Evolutionary conservation across 2,113 vertebrate species (phyloP).

Genomic region (Paracanthobrama guichenoti): DNA sequence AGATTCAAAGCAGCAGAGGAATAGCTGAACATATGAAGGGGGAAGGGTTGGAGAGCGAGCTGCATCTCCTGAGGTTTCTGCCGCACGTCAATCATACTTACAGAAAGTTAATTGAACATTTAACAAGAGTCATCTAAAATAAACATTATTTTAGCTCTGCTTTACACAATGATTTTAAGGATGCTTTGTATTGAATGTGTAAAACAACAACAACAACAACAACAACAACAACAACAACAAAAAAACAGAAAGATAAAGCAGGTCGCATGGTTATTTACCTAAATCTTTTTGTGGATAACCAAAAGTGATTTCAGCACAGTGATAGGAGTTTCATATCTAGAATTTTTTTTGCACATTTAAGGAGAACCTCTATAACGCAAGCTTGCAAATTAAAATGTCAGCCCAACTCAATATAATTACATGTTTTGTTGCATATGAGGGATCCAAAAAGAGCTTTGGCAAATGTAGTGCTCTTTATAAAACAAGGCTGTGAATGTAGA

Average conservation of each 20-base stretch:
- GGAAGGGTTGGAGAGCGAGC: constrained; percentile 50
- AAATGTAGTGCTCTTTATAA: not conserved
- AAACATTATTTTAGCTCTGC: constrained; percentile 11
- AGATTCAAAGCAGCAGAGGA: constrained; percentile 64
- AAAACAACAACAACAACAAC: not conserved
- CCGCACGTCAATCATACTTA: constrained; percentile 62
- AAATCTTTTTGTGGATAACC: constrained; percentile 19
- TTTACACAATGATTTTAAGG: constrained; percentile 14
- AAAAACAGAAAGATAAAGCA: not conserved
- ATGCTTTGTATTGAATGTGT: not conserved
- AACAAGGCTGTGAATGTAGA: not conserved
- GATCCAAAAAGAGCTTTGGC: not conserved
- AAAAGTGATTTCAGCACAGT: not conserved
- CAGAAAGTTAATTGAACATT: constrained; percentile 50
- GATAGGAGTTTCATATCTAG: constrained; percentile 28
- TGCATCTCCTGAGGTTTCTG: constrained; percentile 56
- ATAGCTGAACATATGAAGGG: constrained; percentile 40
- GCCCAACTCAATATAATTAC: constrained; percentile 26
- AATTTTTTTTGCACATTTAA: constrained; percentile 47
- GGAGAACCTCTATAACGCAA: constrained; percentile 22
- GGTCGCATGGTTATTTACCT: constrained; percentile 12
- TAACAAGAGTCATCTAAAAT: constrained; percentile 23
- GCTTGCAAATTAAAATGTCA: constrained; percentile 34
- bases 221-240: not conserved
- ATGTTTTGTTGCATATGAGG: constrained; percentile 29